Percentiles rank a stretch among this genome's conserved stretches.
Evolutionary conservation across 2,113 vertebrate genomes (phyloP).

Genomic region (Oreochromis spilurus): DNA sequence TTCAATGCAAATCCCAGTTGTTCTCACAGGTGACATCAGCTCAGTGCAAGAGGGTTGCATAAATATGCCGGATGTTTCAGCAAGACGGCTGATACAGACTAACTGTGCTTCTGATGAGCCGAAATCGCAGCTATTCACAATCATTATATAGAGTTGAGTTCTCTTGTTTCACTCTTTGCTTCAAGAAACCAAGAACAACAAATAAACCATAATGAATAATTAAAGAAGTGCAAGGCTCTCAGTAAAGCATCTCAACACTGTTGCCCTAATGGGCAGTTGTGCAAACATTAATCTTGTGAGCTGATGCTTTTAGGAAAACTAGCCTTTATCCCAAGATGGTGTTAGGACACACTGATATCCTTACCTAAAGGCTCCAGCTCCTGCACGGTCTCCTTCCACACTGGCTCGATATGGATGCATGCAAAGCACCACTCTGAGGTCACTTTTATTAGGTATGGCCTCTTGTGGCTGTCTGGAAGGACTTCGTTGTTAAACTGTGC

Average conservation of each 20-base stretch:
- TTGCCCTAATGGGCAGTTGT: neutral
- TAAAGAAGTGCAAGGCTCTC: neutral
- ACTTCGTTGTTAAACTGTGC: conserved; percentile 86
- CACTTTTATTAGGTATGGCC: conserved; percentile 93
- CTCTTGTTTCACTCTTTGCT: neutral
- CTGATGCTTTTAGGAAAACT: neutral
- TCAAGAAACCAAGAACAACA: neutral
- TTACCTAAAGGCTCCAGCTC: conserved; percentile 85
- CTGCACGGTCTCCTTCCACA: conserved; percentile 89
- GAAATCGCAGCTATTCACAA: neutral
- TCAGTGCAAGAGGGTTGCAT: neutral
- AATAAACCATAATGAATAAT: conserved; percentile 2
- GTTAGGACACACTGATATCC: neutral
- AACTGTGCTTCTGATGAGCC: neutral
- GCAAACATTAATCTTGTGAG: neutral
- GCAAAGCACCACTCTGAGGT: conserved; percentile 95
- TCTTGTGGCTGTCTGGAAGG: conserved; percentile 87
- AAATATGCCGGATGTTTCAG: neutral
- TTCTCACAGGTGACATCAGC: neutral
- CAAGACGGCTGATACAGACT: neutral
- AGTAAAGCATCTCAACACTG: neutral
- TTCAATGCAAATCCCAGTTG: neutral
- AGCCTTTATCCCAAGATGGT: neutral
- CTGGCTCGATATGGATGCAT: conserved; percentile 90
- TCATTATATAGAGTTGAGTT: neutral